Conservation (phyloP, 2,888 invertebrate species). For the Brachyptera risi region DNA sequence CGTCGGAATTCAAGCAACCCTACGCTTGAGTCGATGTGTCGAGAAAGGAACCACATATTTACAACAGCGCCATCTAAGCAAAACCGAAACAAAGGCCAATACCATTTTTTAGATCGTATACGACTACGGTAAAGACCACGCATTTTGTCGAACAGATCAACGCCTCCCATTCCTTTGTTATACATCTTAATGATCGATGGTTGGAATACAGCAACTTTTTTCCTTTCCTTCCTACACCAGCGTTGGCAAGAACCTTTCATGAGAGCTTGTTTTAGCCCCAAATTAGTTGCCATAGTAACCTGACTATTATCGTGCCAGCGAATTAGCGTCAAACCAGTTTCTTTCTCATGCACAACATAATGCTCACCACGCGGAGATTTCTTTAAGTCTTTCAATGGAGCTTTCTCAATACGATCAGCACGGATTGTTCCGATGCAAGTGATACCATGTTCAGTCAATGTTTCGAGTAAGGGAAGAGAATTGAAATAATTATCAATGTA, state of each 20-base stretch:
- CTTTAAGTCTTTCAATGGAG: constrained; percentile 7
- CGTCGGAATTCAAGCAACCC: constrained; percentile 23
- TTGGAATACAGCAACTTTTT: not conserved
- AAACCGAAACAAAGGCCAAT: constrained; percentile 34
- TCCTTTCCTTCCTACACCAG: not conserved
- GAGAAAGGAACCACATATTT: constrained; percentile 28
- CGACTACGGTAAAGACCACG: constrained; percentile 27
- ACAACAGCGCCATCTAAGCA: constrained; percentile 31
- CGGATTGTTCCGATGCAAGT: constrained; percentile 18
- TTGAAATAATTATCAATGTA: constrained; percentile 1
- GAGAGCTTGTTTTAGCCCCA: not conserved
- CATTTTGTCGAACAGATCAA: constrained; percentile 33
- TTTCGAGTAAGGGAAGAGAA: constrained; percentile 2
- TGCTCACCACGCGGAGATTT: not conserved
- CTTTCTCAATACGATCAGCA: constrained; percentile 6
- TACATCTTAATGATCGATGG: constrained; percentile 20
- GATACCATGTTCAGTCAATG: not conserved
- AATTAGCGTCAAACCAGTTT: not conserved
- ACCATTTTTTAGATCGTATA: constrained; percentile 34
- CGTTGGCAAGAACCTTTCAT: not conserved
- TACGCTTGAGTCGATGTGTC: constrained; percentile 19
- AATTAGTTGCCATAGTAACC: constrained; percentile 7
- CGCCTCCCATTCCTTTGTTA: constrained; percentile 35
- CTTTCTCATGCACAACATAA: constrained; percentile 6
- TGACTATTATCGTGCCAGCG: constrained; percentile 15